Conservation (phyloP, 2,888 invertebrate genomes). For the Clostera curtula region DNA sequence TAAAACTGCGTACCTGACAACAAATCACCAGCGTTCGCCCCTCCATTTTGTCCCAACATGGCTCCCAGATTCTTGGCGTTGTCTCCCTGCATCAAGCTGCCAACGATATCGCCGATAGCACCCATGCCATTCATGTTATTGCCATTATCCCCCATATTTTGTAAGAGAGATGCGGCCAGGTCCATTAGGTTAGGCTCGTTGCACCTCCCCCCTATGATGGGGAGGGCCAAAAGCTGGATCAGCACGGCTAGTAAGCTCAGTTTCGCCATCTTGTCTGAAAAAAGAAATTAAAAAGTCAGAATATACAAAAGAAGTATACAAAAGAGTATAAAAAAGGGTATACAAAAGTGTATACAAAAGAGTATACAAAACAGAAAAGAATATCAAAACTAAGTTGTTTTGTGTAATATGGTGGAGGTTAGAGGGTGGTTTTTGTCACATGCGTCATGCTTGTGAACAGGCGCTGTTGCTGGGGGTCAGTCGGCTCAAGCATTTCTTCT, state of each 20-base stretch:
- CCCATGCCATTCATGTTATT: conserved; percentile 59
- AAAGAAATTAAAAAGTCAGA: not conserved
- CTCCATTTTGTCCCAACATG: conserved; percentile 45
- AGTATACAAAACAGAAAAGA: no score
- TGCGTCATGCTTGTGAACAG: no score
- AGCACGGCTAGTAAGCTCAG: conserved; percentile 29
- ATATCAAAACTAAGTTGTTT: no score
- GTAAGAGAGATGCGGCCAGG: conserved; percentile 80
- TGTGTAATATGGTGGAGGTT: no score
- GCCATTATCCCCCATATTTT: conserved; percentile 70
- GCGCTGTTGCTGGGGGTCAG: no score
- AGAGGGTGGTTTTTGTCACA: no score
- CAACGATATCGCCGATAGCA: conserved; percentile 79
- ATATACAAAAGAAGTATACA: no score
- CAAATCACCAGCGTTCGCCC: conserved; percentile 57
- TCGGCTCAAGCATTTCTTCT: no score
- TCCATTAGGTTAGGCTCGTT: conserved; percentile 77
- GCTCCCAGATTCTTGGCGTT: conserved; percentile 73
- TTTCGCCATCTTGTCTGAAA: conserved; percentile 41
- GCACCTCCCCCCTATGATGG: conserved; percentile 41
- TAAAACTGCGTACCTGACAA: conserved; percentile 47
- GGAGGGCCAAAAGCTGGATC: conserved; percentile 33
- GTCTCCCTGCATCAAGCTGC: conserved; percentile 80
- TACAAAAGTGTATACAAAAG: no score
- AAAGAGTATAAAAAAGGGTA: no score